Percentiles rank a stretch among this genome's conserved stretches.
These are phyloP conservation scores for Chiloscyllium plagiosum DNA, from an alignment of 2,113 vertebrate genomes.

Conservation along the genomic window DNA sequence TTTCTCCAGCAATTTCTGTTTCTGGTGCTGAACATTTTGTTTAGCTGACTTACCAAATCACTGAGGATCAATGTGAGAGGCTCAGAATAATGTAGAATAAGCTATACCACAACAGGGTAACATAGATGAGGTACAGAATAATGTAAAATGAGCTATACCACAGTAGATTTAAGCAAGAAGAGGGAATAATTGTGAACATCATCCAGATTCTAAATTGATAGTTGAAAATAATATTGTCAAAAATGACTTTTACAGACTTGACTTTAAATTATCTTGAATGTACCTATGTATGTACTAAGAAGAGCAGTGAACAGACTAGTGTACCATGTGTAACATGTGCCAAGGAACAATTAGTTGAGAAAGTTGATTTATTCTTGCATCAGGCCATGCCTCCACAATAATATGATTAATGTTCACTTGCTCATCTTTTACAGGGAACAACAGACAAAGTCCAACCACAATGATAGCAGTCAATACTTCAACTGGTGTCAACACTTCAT, in stretches of 20 bases:
- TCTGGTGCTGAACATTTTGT: not conserved
- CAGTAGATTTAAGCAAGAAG: too few species aligned
- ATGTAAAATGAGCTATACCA: too few species aligned
- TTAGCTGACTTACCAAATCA: not conserved
- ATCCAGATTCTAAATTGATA: constrained; percentile 10
- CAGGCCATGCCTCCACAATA: not conserved
- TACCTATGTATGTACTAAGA: not conserved
- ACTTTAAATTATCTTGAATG: not conserved
- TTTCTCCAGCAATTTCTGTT: too few species aligned
- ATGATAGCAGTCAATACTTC: not conserved
- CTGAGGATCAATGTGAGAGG: not conserved
- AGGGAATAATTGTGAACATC: not conserved
- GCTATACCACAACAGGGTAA: not conserved
- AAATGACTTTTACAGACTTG: not conserved
- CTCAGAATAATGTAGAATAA: not conserved
- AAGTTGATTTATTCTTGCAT: not conserved
- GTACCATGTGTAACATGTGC: not conserved
- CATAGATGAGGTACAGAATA: not conserved
- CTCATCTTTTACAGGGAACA: not conserved
- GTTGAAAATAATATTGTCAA: not conserved
- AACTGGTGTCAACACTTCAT: constrained; percentile 1
- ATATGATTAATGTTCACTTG: not conserved
- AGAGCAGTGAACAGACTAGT: not conserved
- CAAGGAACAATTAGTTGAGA: not conserved
- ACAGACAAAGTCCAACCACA: not conserved